Conservation (phyloP, 2,888 invertebrate species). For the Timema podura region DNA sequence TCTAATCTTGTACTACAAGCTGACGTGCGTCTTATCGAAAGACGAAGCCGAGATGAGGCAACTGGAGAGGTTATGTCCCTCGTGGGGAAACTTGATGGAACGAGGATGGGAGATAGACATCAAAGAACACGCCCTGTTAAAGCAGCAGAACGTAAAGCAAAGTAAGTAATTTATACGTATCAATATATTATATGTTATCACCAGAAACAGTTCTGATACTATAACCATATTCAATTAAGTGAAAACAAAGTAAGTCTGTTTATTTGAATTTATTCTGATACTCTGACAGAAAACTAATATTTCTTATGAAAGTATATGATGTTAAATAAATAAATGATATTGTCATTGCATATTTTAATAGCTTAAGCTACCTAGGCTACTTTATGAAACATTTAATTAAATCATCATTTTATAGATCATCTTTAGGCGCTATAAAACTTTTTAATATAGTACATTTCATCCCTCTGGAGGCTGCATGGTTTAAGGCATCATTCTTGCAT, state of each 20-base stretch:
- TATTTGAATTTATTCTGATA: background rate
- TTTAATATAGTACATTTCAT: no score
- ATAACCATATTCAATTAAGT: background rate
- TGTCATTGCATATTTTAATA: no score
- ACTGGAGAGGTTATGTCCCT: conserved; percentile 98
- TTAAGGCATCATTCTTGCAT: no score
- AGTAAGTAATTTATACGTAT: conserved; percentile 54
- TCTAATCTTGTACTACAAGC: conserved; percentile 99
- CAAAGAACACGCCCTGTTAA: conserved; percentile 89
- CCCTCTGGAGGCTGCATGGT: no score
- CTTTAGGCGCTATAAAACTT: no score
- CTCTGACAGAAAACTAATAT: background rate
- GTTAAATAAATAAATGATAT: no score
- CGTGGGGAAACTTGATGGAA: conserved; percentile 82
- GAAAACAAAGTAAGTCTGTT: conserved; percentile 4
- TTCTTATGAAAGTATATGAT: no score
- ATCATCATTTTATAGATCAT: no score
- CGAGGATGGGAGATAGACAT: conserved; percentile 95
- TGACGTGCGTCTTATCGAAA: conserved; percentile 94
- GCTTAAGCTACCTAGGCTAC: no score
- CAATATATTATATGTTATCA: no score
- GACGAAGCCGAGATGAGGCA: conserved; percentile 96
- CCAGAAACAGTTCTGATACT: background rate
- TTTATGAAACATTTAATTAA: no score
- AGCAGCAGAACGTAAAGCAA: conserved; percentile 89